Percentiles rank a stretch among this genome's conserved stretches.
phyloP scores from a whole-genome alignment of 2,797 vertebrate species.

The Natrix natrix region DNA sequence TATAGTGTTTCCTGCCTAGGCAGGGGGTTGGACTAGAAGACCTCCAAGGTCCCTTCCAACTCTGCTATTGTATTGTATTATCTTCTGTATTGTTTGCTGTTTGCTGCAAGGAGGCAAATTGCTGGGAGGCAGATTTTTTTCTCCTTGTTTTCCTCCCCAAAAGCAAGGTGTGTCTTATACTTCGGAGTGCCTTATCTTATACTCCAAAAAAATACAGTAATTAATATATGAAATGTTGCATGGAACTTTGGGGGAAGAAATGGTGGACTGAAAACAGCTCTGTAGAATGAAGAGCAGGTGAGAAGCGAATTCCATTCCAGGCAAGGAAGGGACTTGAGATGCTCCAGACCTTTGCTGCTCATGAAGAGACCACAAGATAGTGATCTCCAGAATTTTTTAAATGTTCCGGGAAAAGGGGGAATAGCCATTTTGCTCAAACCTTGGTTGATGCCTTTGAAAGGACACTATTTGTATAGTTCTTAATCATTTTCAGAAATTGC shows the following conservation, averaged over 20 bases:
- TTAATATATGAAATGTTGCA: neutral
- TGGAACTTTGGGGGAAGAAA: neutral
- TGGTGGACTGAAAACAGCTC: neutral
- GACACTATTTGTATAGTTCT: neutral
- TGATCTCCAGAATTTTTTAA: neutral
- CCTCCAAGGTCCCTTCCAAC: no score
- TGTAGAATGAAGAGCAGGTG: neutral
- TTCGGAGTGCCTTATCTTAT: no score
- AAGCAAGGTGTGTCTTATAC: no score
- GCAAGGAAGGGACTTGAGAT: neutral
- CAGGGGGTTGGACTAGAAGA: no score
- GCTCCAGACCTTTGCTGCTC: neutral
- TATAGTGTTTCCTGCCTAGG: no score
- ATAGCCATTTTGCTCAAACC: neutral
- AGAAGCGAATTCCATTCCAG: neutral
- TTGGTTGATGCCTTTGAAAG: neutral
- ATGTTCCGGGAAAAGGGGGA: neutral
- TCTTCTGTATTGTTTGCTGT: no score
- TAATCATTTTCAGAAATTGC: neutral
- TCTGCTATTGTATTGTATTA: no score
- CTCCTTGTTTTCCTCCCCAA: no score
- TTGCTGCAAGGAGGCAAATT: no score
- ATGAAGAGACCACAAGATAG: neutral
- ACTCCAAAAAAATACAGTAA: neutral
- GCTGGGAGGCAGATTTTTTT: no score